Base-by-base conservation (phyloP, 2,888 invertebrate species). In the Bellardia bayeri region DNA sequence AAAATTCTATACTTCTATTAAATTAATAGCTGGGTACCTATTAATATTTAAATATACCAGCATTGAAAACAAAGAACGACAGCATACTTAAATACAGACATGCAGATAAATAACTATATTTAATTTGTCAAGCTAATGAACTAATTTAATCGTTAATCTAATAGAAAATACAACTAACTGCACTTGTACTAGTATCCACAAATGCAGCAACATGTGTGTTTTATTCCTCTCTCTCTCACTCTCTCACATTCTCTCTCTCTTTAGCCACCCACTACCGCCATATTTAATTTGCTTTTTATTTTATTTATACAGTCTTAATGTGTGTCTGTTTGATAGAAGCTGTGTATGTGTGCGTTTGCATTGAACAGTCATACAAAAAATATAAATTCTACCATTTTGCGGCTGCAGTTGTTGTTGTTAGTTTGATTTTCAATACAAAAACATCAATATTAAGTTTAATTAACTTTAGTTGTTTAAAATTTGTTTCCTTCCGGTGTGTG, bases 391-490 rank as follows among this genome's bases (percentile, higher is more conserved):
- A 66, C 30, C 54, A 56, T 74, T 75, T 75, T 75, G 58, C 40
- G 16, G 58, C 45, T 63, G 14, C 63, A 61, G 13, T 76, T 51
- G 63, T 11, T 80, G 14, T 76, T 71, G 54, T 56, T 61, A 49
- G 8, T 80, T 71, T 79, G 64, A 61, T 82, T 76, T 72, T 66
- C 71, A 63, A 82, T 72, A 64, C 30, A 80, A 45, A 83, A 86
- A 71, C 71, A 83, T 83, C 79, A 75, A 83, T 80, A 76, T 56
- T 75, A 58, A 80, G 71, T 81, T 87, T 76, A 87, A 83, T 87
- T 87, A 87, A 84, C 87, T 84, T 84, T 66, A 79, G 64, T 87
- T 87, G 87, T 81, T 81, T 76, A 66, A 82, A 74, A 81, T 81
- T 61, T 71, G 51, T 81, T 87, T 87, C 86, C 83, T 86, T 84